Conservation (phyloP, 1,140 invertebrate genomes). For the Rhagoletis pomonella region DNA sequence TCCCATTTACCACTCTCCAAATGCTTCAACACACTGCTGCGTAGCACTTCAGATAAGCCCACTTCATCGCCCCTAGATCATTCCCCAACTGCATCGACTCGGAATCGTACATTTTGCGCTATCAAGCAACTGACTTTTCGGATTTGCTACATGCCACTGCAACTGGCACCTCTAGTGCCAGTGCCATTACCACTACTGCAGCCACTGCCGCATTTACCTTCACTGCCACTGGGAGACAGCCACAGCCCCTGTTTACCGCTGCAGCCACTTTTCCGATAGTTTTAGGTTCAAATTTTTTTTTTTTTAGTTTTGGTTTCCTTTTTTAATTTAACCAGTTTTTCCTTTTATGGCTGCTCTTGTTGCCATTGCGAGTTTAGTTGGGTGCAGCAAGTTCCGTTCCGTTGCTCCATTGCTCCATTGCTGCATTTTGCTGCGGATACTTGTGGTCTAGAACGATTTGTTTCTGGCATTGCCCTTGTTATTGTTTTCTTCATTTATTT, state of each 20-base stretch:
- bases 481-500: not conserved
- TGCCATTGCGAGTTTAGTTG: conserved; percentile 34
- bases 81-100: no score
- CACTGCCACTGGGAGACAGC: not conserved
- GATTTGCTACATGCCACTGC: conserved; percentile 36
- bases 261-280: not conserved
- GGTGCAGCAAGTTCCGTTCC: not conserved
- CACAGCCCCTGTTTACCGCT: no score
- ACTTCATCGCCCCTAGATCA: not conserved
- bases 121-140: conserved; percentile 14
- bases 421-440: conserved; percentile 15
- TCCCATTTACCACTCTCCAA: conserved; percentile 5
- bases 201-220: no score
- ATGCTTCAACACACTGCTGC: not conserved
- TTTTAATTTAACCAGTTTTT: not conserved
- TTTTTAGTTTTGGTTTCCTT: not conserved
- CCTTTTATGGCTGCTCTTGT: not conserved
- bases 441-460: conserved; percentile 38
- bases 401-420: not conserved
- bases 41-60: not conserved
- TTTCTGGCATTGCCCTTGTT: conserved; percentile 24
- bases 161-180: no score
- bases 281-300: not conserved
- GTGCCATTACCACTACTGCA: no score
- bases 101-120: no score